Conservation (phyloP, 2,113 vertebrate genomes). For the Heterotis niloticus region DNA sequence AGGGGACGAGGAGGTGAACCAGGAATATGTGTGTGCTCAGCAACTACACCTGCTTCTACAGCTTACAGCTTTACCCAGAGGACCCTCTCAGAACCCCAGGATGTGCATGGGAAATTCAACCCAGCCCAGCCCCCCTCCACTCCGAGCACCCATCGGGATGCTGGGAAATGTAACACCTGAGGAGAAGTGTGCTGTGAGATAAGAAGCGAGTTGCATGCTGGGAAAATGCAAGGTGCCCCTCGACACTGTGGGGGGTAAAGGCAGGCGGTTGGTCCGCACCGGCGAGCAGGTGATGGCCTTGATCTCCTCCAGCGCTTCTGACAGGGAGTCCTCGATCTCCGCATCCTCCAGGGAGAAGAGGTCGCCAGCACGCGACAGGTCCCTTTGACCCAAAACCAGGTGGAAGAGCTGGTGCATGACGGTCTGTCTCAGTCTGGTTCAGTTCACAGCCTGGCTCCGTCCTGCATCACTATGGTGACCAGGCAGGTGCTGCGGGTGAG, state of each 20-base stretch:
- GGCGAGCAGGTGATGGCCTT: constrained; percentile 84
- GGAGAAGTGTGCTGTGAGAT: background rate
- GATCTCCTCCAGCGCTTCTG: constrained; percentile 89
- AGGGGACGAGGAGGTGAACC: too few relatives aligned
- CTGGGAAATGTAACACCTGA: background rate
- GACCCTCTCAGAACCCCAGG: too few relatives aligned
- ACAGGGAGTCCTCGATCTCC: constrained; percentile 86
- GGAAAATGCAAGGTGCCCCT: background rate
- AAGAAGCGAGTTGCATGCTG: background rate
- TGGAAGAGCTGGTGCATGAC: constrained; percentile 89
- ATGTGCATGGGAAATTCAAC: too few relatives aligned
- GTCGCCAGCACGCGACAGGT: constrained; percentile 88
- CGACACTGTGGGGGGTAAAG: background rate
- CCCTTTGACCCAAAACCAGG: constrained; percentile 84
- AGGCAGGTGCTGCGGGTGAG: constrained; percentile 26
- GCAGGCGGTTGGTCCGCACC: constrained; percentile 63
- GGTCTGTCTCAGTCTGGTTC: constrained; percentile 32
- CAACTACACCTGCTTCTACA: too few relatives aligned
- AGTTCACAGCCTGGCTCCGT: constrained; percentile 39
- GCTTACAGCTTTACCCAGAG: too few relatives aligned
- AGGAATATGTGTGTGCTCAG: too few relatives aligned
- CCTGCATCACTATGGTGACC: constrained; percentile 49
- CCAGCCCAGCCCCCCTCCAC: too few relatives aligned
- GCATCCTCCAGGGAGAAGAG: constrained; percentile 88
- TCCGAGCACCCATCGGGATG: background rate